These are phyloP conservation scores for Phaedon cochleariae DNA, from an alignment of 2,888 invertebrate genomes.

Conservation along the genomic window DNA sequence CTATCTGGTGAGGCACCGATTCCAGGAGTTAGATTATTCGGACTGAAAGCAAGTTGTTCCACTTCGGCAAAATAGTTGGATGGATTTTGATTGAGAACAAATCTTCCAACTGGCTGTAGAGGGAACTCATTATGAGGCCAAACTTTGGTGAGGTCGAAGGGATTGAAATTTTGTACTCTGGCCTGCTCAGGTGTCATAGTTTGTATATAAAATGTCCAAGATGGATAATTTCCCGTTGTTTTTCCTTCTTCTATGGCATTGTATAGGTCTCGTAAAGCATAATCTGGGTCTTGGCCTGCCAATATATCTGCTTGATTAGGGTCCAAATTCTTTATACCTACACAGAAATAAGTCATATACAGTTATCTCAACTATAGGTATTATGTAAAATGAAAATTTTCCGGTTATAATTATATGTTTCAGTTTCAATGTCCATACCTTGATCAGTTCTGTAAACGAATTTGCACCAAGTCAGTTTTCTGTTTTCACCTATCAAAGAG, in stretches of 20 bases:
- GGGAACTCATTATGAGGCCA: slow-evolving; percentile 89
- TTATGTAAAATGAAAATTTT: too few species aligned
- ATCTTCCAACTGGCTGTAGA: slow-evolving; percentile 82
- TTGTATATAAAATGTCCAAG: slow-evolving; percentile 84
- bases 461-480: slow-evolving; percentile 66
- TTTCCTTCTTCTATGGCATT: slow-evolving; percentile 78
- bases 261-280: slow-evolving; percentile 84
- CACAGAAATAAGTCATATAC: not conserved
- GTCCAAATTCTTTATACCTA: slow-evolving; percentile 74
- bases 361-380: too few species aligned
- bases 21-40: slow-evolving; percentile 87
- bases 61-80: slow-evolving; percentile 91
- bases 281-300: slow-evolving; percentile 83
- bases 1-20: slow-evolving; percentile 92
- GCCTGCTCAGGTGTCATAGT: slow-evolving; percentile 85
- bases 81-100: slow-evolving; percentile 86
- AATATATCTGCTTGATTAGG: slow-evolving; percentile 73
- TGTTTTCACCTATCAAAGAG: slow-evolving; percentile 74
- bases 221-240: slow-evolving; percentile 64
- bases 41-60: slow-evolving; percentile 89
- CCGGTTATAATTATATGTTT: too few species aligned
- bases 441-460: slow-evolving; percentile 92
- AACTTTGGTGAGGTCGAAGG: slow-evolving; percentile 78
- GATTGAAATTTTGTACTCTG: slow-evolving; percentile 80
- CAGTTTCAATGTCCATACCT: slow-evolving; percentile 63